Base-by-base conservation (phyloP, 2,113 vertebrate genomes). In the Pelecanoides urinatrix region DNA sequence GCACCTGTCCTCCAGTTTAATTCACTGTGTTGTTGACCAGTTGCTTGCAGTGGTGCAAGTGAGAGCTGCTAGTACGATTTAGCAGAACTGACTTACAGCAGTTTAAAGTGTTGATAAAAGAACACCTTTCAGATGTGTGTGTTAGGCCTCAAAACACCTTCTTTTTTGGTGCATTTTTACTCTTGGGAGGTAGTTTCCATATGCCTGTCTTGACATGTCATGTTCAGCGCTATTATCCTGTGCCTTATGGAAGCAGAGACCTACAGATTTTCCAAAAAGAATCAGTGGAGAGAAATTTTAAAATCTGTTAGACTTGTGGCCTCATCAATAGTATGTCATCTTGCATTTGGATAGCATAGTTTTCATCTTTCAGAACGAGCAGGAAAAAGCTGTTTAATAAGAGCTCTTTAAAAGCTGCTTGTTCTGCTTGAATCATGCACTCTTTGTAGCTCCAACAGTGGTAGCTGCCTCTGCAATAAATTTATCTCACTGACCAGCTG, bases 301-400 rank as follows among this genome's bases (percentile, higher is more conserved):
- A 72, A 77, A 26, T 50, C 32, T 61, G 61, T 81, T 66, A 67
- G 38, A 42, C 23, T 21, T 67, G 14, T 25, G 67, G 18, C 52
- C 25, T 81, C 36, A 36, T 78, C 3, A 3, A 65, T 94, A 34
- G 36, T 62, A 4, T 21, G 19, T 75, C 49, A 45, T 65, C 53
- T 56, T 91, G 56, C 16, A 63, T 88, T 89, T 82, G 58, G 44
- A 40, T 45, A 75, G 29, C 61, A 17, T 12, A 61, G 40, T 81
- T 94, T 72, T 87, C 16, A 26, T 78, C 87, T 92, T 85, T 79
- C 32, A n/a, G 30, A 94, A 52, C 55, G 25, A 75, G 42, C 63
- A 95, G 56, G 77, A 87, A 79, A 89, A 85, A 94, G 58, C 66
- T 92, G 66, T 79, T 96, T 94, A 44, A 5, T 82, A 72, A 85